Evolutionary conservation across 2,888 invertebrate genomes (phyloP).

Genomic region (Sialis fuliginosa): DNA sequence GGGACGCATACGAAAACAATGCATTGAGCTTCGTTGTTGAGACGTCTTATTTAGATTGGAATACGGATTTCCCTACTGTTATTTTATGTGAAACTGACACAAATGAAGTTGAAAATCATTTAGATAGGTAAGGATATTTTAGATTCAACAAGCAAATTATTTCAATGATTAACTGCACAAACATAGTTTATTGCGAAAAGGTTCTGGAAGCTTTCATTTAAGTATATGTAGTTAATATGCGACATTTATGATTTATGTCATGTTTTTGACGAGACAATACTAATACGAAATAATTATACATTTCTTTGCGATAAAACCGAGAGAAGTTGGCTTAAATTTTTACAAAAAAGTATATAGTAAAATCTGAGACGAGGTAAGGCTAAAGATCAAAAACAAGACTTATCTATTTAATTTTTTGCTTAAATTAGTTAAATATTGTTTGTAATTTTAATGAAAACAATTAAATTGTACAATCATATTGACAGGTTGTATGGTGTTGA

Average conservation of each 20-base stretch:
- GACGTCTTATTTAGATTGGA: conserved; percentile 54
- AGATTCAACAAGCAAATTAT: not conserved
- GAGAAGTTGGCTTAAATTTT: no score
- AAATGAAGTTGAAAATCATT: conserved; percentile 37
- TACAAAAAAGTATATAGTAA: not conserved
- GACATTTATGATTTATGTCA: no score
- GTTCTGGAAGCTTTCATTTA: no score
- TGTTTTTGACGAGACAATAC: no score
- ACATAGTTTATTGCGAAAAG: no score
- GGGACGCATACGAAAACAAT: conserved; percentile 41
- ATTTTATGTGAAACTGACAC: conserved; percentile 51
- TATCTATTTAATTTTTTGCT: not conserved
- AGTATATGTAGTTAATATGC: not conserved
- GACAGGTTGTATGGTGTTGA: not conserved
- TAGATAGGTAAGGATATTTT: conserved; percentile 35
- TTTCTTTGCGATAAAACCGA: no score
- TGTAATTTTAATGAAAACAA: not conserved
- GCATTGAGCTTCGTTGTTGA: conserved; percentile 64
- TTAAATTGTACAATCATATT: not conserved
- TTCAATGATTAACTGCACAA: no score
- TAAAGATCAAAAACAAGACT: not conserved
- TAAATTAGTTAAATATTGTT: not conserved
- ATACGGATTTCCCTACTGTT: conserved; percentile 54
- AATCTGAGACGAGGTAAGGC: not conserved
- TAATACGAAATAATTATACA: no score